Conservation (phyloP, 2,113 vertebrate genomes). For the Dinomys branickii region DNA sequence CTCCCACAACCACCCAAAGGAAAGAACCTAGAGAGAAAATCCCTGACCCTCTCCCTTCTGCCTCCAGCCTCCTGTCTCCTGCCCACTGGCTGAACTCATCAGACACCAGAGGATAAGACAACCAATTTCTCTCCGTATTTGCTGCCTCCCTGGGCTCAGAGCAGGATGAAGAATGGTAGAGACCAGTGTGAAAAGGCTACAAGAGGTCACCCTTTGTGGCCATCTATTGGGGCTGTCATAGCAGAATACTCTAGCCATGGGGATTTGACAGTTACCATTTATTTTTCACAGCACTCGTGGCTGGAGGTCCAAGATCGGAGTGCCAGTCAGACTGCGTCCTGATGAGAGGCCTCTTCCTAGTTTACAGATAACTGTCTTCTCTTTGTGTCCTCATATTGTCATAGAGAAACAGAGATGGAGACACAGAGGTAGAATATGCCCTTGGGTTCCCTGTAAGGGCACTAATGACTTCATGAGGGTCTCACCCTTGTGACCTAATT, state of each 20-base stretch:
- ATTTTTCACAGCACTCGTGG: background rate
- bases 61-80: background rate
- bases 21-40: background rate
- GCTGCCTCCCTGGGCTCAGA: background rate
- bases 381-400: no score
- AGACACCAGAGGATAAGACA: conserved; percentile 24
- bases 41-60: background rate
- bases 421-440: background rate
- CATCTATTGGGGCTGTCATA: background rate
- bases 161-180: background rate
- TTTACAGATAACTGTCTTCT: background rate
- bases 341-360: background rate
- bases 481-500: background rate
- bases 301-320: background rate
- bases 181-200: background rate
- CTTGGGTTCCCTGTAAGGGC: background rate
- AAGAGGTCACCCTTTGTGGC: background rate
- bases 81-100: background rate
- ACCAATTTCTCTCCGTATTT: background rate
- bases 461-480: background rate
- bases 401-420: no score
- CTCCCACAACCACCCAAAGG: background rate
- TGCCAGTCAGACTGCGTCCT: no score
- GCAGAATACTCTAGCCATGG: background rate
- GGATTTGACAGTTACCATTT: background rate